Percentiles rank a stretch among this genome's conserved stretches.
phyloP scores from a whole-genome alignment of 2,113 vertebrate species.

The Columbina picui region DNA sequence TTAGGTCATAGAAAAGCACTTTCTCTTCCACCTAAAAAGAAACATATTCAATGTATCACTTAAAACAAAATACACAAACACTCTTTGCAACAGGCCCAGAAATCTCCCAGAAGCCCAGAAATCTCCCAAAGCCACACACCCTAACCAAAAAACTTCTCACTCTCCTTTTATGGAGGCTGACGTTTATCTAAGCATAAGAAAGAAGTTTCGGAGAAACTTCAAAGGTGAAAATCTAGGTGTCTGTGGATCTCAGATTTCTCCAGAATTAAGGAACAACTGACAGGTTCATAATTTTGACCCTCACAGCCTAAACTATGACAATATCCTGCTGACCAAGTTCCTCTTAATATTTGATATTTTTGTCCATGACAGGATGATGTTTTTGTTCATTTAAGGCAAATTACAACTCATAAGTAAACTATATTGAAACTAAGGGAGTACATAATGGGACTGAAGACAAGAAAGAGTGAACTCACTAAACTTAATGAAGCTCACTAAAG shows the following conservation, averaged over 20 bases:
- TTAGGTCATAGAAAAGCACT: neutral
- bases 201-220: neutral
- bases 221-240: neutral
- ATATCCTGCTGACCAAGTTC: neutral
- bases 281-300: neutral
- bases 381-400: neutral
- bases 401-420: neutral
- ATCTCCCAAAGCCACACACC: neutral
- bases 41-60: neutral
- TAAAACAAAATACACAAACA: neutral
- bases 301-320: neutral
- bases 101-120: neutral
- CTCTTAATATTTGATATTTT: neutral
- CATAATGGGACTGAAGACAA: neutral
- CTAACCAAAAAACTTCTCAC: neutral
- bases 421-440: neutral
- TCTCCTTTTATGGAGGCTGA: neutral
- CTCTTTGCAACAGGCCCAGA: neutral
- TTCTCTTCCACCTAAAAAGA: neutral
- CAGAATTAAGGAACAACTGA: neutral
- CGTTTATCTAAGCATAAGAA: neutral
- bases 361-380: neutral
- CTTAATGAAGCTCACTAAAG: neutral
- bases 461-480: neutral
- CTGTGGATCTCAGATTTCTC: neutral